Conservation (phyloP, 2,113 vertebrate genomes). For the Bagarius yarrelli region DNA sequence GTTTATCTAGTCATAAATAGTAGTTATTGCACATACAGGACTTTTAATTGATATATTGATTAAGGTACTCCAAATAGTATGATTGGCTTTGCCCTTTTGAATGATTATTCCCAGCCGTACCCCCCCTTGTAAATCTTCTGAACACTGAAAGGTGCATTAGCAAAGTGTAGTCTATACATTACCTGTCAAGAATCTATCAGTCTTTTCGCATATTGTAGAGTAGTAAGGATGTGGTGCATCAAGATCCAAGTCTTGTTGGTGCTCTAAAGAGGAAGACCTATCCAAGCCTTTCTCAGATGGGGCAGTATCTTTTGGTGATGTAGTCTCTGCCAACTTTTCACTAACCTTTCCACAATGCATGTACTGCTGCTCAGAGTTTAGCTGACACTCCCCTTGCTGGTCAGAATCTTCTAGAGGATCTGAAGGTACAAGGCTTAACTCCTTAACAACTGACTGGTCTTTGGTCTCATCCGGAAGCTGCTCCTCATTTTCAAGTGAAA, state of each 20-base stretch:
- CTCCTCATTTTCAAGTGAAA: constrained; percentile 72
- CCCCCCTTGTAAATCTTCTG: constrained; percentile 21
- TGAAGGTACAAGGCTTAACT: constrained; percentile 45
- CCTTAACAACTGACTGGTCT: constrained; percentile 54
- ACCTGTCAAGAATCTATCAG: constrained; percentile 76
- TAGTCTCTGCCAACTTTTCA: constrained; percentile 30
- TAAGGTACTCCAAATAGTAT: constrained; percentile 48
- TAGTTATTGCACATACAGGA: constrained; percentile 77
- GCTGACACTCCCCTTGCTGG: constrained; percentile 10
- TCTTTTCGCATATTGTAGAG: constrained; percentile 72
- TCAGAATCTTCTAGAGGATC: neutral
- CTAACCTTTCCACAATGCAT: constrained; percentile 61
- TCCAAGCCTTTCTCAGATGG: constrained; percentile 23
- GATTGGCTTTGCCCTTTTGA: constrained; percentile 47
- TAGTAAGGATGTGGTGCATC: constrained; percentile 64
- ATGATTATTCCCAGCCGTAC: neutral
- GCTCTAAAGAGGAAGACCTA: constrained; percentile 43
- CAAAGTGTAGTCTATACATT: constrained; percentile 71
- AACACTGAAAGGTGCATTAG: constrained; percentile 32
- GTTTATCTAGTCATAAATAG: constrained; percentile 52
- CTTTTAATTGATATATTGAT: constrained; percentile 62
- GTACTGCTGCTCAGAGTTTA: constrained; percentile 60
- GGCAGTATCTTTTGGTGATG: constrained; percentile 24
- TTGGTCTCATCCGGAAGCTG: constrained; percentile 68
- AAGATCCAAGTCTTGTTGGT: constrained; percentile 56